phyloP scores from a whole-genome alignment of 2,113 vertebrate species.

The Microtus montanus region DNA sequence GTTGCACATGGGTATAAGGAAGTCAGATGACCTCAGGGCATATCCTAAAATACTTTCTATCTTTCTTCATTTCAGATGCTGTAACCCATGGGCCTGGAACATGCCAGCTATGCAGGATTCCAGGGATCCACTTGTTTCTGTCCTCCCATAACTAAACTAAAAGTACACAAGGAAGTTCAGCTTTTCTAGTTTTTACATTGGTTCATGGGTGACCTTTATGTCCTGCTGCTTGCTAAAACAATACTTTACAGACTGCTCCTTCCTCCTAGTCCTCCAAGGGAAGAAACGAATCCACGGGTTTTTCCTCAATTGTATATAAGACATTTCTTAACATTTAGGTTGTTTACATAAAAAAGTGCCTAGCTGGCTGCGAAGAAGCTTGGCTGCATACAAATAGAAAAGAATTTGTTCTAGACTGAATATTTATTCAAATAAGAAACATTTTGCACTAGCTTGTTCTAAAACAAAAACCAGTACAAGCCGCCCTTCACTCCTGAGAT shows the following conservation, averaged over 20 bases:
- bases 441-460: not conserved
- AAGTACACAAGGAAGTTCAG: not conserved
- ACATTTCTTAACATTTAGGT: not conserved
- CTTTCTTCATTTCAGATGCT: not conserved
- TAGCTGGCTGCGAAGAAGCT: not conserved
- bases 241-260: not conserved
- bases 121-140: not conserved
- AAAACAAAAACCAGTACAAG: constrained; percentile 38
- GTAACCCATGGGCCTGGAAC: not conserved
- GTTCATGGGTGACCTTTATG: too few relatives aligned
- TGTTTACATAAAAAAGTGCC: not conserved
- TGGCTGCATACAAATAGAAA: not conserved
- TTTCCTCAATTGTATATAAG: not conserved
- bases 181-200: not conserved
- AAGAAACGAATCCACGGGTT: not conserved
- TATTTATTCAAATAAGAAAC: constrained; percentile 39
- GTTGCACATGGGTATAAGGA: not conserved
- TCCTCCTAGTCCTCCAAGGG: not conserved
- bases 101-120: not conserved
- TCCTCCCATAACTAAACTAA: not conserved
- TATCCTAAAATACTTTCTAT: not conserved
- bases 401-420: not conserved
- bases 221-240: fast-evolving
- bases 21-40: not conserved
- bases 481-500: not conserved